Evolutionary conservation across 2,888 invertebrate species (phyloP).

Genomic region (Gnatocerus cornutus): DNA sequence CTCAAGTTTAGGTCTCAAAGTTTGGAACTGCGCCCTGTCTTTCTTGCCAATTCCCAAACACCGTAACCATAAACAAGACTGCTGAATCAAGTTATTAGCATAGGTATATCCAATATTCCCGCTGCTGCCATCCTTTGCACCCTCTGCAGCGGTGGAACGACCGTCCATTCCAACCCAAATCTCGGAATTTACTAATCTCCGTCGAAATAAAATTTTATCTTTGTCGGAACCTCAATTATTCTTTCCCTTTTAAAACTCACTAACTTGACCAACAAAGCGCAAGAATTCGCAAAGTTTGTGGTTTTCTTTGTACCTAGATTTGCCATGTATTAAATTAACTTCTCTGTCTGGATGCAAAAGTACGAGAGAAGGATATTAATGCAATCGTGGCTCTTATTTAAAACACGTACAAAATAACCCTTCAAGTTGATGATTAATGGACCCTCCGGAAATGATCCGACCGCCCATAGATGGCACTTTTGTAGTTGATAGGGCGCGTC

Average conservation of each 20-base stretch:
- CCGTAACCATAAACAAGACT: conserved; percentile 23
- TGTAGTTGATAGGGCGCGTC: conserved; percentile 13
- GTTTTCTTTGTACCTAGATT: conserved; percentile 7
- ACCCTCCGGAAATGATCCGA: conserved; percentile 45
- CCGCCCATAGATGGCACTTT: conserved; percentile 33
- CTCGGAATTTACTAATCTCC: conserved; percentile 29
- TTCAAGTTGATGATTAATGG: conserved; percentile 47
- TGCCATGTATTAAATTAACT: conserved; percentile 17
- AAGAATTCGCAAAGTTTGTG: conserved; percentile 7
- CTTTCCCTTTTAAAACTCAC: conserved; percentile 10
- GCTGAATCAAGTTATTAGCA: conserved; percentile 26
- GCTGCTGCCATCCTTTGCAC: background rate
- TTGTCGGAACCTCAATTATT: conserved; percentile 12
- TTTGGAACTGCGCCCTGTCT: background rate
- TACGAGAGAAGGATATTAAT: conserved; percentile 29
- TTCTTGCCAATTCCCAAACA: conserved; percentile 9
- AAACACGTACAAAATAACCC: conserved; percentile 51
- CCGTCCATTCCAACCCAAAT: conserved; percentile 5
- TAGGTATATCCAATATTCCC: conserved; percentile 14
- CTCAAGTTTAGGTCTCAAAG: background rate
- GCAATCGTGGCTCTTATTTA: conserved; percentile 43
- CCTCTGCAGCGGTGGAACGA: background rate
- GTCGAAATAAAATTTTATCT: conserved; percentile 32
- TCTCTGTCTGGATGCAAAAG: conserved; percentile 11
- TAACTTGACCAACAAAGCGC: conserved; percentile 6